Base-by-base conservation (phyloP, 2,888 invertebrate species). In the Perizoma affinitatum region DNA sequence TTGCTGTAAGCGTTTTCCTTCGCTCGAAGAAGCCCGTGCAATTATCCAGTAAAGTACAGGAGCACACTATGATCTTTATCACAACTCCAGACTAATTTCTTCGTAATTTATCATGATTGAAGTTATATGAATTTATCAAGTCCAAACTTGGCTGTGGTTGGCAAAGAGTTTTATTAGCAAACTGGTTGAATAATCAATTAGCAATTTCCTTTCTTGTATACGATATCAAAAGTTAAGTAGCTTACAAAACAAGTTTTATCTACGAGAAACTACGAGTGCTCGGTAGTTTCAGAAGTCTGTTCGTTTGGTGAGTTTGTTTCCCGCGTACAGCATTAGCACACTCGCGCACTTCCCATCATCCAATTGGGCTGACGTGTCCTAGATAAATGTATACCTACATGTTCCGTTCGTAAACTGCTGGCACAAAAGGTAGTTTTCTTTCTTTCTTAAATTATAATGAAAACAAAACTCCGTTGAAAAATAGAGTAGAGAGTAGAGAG, bases 41-140 rank as follows among this genome's bases (percentile, higher is more conserved):
- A 80, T 84, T 83, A 83, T 76, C 75, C 67, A 72, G 73, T 76
- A 73, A 74, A 78, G 69, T 73, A 75, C 75, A 76, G 75, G 78
- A 74, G 71, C 66, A 58, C 58, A 67, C 79, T 71, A 81, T 6
- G 41, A 54, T 67, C 63, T 67, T 70, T 66, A 74, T 71, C 75
- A 73, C 56, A 42, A 70, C 49, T 53, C 46, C 57, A 70, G 70
- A 70, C 60, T 66, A 65, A 58, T 44, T 44, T 48, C 54, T 34
- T 11, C 49, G 6, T 9, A 22, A 34, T 51, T 50, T 9, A 50
- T 41, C 34, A 51, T 42, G n/a, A 41, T 54, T 49, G 40, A 50
- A 49, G 35, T 35, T 34, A 35, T 50, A 22, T 22, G 22, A 22
- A 2, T 1, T 4, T 5, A 38, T 38, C 22, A 34, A 42, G n/a